Conservation (phyloP, 2,888 invertebrate species). For the Catocala sponsa region DNA sequence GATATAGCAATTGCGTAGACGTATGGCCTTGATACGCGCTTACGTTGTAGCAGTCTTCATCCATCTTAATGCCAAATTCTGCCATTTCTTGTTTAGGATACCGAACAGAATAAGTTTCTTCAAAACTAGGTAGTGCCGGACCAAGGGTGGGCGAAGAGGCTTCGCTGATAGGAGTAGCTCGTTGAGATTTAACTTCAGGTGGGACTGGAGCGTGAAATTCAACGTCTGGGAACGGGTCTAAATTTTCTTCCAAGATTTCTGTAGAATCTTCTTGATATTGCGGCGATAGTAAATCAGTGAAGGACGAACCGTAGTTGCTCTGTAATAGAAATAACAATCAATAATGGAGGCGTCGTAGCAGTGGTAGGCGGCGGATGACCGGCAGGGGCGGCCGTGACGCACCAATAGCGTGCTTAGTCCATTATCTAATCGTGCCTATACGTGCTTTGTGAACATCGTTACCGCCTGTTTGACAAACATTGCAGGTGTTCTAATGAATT, state of each 20-base stretch:
- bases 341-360: conserved; percentile 76
- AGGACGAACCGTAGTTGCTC: conserved; percentile 94
- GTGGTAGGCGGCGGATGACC: conserved; percentile 74
- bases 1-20: conserved; percentile 87
- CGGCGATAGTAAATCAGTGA: conserved; percentile 92
- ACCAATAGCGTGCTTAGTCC: conserved; percentile 73
- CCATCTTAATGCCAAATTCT: conserved; percentile 93
- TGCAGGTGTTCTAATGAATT: conserved; percentile 68
- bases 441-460: conserved; percentile 38
- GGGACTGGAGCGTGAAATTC: conserved; percentile 84
- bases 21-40: conserved; percentile 87
- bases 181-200: conserved; percentile 78
- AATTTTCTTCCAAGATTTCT: conserved; percentile 91
- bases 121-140: conserved; percentile 94
- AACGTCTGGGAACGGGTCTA: conserved; percentile 92
- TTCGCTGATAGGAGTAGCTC: conserved; percentile 79
- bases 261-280: conserved; percentile 92
- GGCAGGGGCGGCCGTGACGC: conserved; percentile 73
- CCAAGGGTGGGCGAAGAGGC: conserved; percentile 82
- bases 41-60: conserved; percentile 94
- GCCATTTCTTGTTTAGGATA: conserved; percentile 90
- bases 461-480: conserved; percentile 50
- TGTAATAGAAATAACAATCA: conserved; percentile 86
- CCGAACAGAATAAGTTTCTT: conserved; percentile 95
- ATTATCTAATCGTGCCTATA: conserved; percentile 47